Evolutionary conservation across 2,797 vertebrate genomes (phyloP).

Genomic region (Brachyrhaphis roseni): DNA sequence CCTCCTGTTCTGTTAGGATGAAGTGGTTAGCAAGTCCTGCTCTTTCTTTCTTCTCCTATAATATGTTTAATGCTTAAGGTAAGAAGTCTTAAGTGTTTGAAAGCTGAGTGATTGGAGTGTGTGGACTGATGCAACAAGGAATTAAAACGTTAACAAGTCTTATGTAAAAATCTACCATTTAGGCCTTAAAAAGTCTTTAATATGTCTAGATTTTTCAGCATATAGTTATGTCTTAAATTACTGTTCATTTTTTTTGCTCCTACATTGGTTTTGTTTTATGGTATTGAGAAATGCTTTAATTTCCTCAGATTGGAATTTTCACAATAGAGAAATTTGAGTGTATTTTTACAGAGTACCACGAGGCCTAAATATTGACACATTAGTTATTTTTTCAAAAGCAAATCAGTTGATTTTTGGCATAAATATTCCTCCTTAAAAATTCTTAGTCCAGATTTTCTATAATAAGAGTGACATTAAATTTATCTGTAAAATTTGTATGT

Average conservation of each 20-base stretch:
- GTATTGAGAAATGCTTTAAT: background rate
- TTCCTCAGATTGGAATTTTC: background rate
- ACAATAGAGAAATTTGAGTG: background rate
- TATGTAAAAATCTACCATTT: background rate
- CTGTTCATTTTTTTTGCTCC: background rate
- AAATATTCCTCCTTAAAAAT: background rate
- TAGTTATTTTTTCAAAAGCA: background rate
- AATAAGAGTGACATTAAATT: background rate
- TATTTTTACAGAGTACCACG: background rate
- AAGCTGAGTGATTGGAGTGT: conserved; percentile 22
- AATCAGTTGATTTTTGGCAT: background rate
- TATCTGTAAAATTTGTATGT: background rate
- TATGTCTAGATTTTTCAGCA: background rate
- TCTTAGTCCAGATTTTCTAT: background rate
- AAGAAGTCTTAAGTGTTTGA: conserved; percentile 34
- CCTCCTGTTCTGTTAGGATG: conserved; percentile 66
- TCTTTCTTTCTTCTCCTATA: conserved; percentile 25
- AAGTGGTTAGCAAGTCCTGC: conserved; percentile 64
- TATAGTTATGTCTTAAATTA: background rate
- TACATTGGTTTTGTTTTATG: background rate
- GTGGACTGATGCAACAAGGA: conserved; percentile 6
- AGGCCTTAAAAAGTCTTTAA: background rate
- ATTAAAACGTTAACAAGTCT: background rate
- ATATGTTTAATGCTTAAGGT: conserved; percentile 53
- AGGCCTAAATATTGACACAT: background rate